Percentiles rank a stretch among this genome's conserved stretches.
Conservation (phyloP, 2,113 vertebrate species). For the Lynx canadensis region DNA sequence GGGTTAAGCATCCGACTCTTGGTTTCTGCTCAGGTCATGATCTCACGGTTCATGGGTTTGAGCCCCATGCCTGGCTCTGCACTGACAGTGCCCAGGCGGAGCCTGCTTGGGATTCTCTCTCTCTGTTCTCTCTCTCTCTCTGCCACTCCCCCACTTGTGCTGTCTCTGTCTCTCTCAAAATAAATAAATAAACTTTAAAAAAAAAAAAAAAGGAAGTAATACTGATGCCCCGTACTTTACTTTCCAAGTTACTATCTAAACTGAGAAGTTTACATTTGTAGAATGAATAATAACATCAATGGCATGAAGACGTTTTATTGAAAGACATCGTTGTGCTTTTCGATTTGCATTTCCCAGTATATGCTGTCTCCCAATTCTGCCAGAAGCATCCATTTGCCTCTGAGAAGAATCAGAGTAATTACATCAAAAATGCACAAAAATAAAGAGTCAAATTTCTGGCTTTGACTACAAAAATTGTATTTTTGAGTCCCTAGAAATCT, state of each 20-base stretch:
- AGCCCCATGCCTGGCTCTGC: no score
- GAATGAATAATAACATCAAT: background rate
- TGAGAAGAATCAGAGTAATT: conserved; percentile 20
- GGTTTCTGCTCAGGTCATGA: no score
- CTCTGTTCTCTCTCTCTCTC: no score
- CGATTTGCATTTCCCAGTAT: background rate
- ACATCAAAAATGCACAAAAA: background rate
- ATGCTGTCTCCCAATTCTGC: background rate
- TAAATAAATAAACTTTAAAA: no score
- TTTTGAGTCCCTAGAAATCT: conserved; percentile 25
- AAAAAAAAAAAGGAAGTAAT: background rate
- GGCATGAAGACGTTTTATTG: background rate
- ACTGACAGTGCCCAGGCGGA: no score
- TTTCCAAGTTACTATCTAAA: background rate
- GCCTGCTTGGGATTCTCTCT: no score
- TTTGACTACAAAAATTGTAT: conserved; percentile 2
- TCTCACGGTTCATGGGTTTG: no score
- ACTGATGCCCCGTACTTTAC: background rate
- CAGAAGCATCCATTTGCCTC: conserved; percentile 2
- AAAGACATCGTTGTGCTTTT: background rate
- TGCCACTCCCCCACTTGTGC: no score
- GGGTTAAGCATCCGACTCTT: no score
- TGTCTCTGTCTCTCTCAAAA: no score
- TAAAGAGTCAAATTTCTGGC: background rate
- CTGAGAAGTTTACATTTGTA: background rate